These are phyloP conservation scores for Aptenodytes patagonicus DNA, from an alignment of 2,113 vertebrate species.

Conservation along the genomic window DNA sequence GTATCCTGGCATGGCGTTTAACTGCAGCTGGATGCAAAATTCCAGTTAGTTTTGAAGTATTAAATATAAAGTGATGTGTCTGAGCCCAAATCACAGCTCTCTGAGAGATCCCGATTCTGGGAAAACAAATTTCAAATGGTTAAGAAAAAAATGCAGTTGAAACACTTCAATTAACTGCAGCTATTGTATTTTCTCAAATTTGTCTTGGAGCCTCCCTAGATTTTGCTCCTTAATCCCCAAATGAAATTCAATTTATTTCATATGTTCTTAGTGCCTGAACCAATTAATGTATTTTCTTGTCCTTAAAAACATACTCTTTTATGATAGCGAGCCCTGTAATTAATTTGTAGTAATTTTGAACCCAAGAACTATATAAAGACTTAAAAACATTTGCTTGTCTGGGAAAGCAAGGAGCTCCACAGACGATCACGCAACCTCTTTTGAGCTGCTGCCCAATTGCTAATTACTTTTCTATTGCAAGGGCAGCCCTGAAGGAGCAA, in stretches of 20 bases:
- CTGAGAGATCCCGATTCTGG: background rate
- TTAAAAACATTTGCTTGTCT: background rate
- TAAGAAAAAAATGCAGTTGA: background rate
- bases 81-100: background rate
- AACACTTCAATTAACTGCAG: background rate
- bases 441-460: background rate
- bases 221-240: background rate
- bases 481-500: background rate
- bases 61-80: background rate
- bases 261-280: background rate
- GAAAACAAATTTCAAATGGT: background rate
- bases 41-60: background rate
- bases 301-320: background rate
- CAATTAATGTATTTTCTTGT: background rate
- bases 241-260: background rate
- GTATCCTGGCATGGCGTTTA: background rate
- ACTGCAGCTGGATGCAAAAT: background rate
- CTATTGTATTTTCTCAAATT: background rate
- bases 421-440: background rate
- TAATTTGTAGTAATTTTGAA: background rate
- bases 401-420: background rate
- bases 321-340: background rate
- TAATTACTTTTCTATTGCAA: background rate
- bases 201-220: background rate
- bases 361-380: background rate